Percentiles rank a stretch among this genome's conserved stretches.
phyloP scores from a whole-genome alignment of 2,797 vertebrate genomes.

The Premnoplex brunnescens region DNA sequence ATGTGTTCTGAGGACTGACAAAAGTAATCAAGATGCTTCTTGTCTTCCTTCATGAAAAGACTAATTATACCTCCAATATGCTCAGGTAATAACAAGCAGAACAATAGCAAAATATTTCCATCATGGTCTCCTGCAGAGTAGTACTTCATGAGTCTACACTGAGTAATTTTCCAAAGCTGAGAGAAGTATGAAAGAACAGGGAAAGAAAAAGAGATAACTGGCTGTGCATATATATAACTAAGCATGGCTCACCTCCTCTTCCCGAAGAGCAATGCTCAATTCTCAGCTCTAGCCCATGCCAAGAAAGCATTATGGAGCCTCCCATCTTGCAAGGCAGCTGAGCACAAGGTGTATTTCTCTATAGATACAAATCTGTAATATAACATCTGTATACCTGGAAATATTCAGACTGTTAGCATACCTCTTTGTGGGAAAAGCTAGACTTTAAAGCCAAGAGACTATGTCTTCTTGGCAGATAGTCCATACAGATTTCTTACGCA shows the following conservation, averaged over 20 bases:
- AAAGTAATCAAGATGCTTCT: neutral
- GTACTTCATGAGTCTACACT: neutral
- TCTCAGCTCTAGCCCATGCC: neutral
- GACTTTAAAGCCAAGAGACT: neutral
- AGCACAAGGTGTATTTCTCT: neutral
- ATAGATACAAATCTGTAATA: neutral
- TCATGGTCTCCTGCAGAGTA: neutral
- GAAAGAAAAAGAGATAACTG: neutral
- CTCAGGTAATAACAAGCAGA: neutral
- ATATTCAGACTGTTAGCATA: neutral
- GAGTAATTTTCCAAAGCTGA: neutral
- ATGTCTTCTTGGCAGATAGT: neutral
- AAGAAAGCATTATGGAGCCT: neutral
- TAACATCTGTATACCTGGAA: neutral
- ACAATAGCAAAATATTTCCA: neutral
- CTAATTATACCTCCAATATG: neutral
- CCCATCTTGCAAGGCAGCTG: neutral
- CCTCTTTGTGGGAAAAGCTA: neutral
- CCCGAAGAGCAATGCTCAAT: neutral
- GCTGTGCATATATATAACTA: neutral
- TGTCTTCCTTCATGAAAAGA: neutral
- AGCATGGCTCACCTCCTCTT: neutral
- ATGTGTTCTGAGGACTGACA: neutral
- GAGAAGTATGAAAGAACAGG: neutral
- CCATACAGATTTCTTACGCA: neutral